Conservation (phyloP, 2,888 invertebrate species). For the Trisateles emortualis region DNA sequence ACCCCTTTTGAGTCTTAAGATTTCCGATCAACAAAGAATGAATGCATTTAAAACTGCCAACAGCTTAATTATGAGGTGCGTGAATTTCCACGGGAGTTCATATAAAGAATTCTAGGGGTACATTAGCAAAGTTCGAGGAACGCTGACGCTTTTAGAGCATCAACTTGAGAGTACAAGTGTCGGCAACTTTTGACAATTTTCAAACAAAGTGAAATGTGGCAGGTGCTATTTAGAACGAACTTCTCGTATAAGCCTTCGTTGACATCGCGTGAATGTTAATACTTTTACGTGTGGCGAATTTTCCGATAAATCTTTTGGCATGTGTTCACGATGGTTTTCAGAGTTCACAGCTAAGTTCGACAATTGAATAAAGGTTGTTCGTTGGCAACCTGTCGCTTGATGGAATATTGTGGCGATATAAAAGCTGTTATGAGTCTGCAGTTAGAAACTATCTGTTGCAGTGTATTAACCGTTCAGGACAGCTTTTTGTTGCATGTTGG, state of each 20-base stretch:
- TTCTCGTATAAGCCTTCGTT: constrained; percentile 48
- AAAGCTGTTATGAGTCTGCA: background rate
- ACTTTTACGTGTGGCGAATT: constrained; percentile 43
- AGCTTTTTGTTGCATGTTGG: too few relatives aligned
- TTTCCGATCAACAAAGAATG: background rate
- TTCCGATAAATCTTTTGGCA: constrained; percentile 43
- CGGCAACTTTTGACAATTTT: constrained; percentile 54
- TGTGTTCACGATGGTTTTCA: constrained; percentile 19
- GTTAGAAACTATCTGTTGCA: background rate
- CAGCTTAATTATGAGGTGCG: background rate
- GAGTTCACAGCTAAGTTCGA: constrained; percentile 13
- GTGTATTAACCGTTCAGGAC: too few relatives aligned
- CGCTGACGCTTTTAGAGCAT: constrained; percentile 25
- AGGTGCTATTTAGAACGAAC: constrained; percentile 56
- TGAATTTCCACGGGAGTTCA: background rate
- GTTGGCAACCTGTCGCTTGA: constrained; percentile 3
- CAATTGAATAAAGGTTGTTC: constrained; percentile 12
- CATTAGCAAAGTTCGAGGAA: constrained; percentile 22
- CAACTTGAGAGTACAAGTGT: constrained; percentile 46
- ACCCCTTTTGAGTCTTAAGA: too few relatives aligned
- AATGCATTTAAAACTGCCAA: background rate
- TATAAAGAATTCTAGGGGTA: constrained; percentile 12
- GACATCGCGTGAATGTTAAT: constrained; percentile 55
- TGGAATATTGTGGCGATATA: background rate
- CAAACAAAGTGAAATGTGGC: constrained; percentile 55